Base-by-base conservation (phyloP, 1,140 invertebrate genomes). In the Gryllus bimaculatus region DNA sequence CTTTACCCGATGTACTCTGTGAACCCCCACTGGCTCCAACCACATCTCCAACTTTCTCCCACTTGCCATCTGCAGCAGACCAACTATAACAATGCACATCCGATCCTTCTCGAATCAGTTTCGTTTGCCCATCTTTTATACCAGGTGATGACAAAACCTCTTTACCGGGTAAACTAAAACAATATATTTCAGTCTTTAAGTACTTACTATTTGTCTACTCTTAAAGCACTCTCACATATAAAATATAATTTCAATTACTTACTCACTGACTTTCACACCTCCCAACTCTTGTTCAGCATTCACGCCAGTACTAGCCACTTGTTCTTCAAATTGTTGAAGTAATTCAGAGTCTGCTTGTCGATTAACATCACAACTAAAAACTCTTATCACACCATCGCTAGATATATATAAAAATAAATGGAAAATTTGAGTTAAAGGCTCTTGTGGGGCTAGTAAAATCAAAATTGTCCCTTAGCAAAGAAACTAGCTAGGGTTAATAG, bases 11-110 rank as follows among this genome's bases (percentile, higher is more conserved):
- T 20, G 87, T 88, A 48, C 86, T 89, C 76, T 92, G 88, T 0
- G 88, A 89, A 6, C 89, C 88, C 21, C 91, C 92, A 39, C 91
- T 89, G 7, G 92, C 91, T 7, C 96, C 96, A 81, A 95, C 90
- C 2, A 98, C 95, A 84, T 98, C 95, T 6, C 97, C 97, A 75
- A 98, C 88, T 85, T 95, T 92, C 78, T 90, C 90, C 97, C 97
- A 98, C 73, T 91, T 88, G 26, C 88, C 83, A 74, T 91, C 88
- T 8, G 88, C 89, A 7, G 89, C 87, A 49, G 91, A 92, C 96
- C 96, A 97, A 21, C 87, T 90, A 83, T 95, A 95, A 76, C 92
- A 93, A 82, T 92, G 90, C 0, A 95, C 93, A 76, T 87, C 90
- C 8, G 89, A 88, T 10, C 91, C 92, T 82, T 94, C 91, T 8